Evolutionary conservation across 2,888 invertebrate species (phyloP).

Genomic region (Agriopis aurantiaria): DNA sequence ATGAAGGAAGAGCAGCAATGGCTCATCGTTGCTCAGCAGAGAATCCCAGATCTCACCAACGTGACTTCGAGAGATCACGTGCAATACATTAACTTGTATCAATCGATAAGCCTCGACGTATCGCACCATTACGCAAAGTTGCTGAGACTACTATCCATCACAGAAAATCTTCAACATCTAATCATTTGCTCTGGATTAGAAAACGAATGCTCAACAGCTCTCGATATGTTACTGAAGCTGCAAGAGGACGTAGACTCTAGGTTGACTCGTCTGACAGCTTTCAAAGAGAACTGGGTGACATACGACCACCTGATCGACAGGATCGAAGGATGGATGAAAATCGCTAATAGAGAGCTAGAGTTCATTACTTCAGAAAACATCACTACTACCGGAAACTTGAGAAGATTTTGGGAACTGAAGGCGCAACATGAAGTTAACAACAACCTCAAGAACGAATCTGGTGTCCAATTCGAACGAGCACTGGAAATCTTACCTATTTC

Average conservation of each 20-base stretch:
- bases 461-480: slow-evolving; percentile 91
- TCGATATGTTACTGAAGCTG: slow-evolving; percentile 90
- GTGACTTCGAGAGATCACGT: slow-evolving; percentile 94
- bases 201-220: slow-evolving; percentile 90
- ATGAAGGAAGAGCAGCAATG: slow-evolving; percentile 94
- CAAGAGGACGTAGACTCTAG: slow-evolving; percentile 92
- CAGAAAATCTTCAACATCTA: slow-evolving; percentile 90
- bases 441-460: slow-evolving; percentile 90
- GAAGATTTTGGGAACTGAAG: slow-evolving; percentile 95
- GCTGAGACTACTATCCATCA: slow-evolving; percentile 90
- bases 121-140: slow-evolving; percentile 93
- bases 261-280: slow-evolving; percentile 89
- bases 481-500: slow-evolving; percentile 92
- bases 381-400: slow-evolving; percentile 90
- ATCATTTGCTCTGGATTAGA: slow-evolving; percentile 92
- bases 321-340: slow-evolving; percentile 91
- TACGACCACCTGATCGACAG: slow-evolving; percentile 91
- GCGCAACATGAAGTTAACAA: slow-evolving; percentile 95
- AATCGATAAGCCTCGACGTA: slow-evolving; percentile 92
- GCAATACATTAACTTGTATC: slow-evolving; percentile 93
- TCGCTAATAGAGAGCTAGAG: slow-evolving; percentile 90
- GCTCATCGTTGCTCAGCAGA: slow-evolving; percentile 93
- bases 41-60: slow-evolving; percentile 92
- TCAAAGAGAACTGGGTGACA: slow-evolving; percentile 92
- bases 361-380: slow-evolving; percentile 88